These are phyloP conservation scores for Elysia crispata DNA, from an alignment of 2,888 invertebrate species.

Conservation along the genomic window DNA sequence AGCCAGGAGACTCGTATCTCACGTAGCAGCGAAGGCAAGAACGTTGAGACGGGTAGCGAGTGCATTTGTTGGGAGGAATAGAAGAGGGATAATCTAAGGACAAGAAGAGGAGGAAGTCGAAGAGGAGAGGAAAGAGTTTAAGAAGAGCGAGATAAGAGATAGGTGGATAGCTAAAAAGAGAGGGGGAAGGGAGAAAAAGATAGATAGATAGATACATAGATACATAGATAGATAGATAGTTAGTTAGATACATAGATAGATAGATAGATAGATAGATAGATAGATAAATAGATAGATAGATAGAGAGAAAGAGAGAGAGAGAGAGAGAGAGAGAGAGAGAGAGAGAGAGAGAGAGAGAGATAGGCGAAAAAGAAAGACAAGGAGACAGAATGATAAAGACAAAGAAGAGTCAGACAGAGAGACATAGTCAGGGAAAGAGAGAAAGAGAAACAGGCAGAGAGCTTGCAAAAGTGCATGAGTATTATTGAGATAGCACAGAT, in stretches of 20 bases:
- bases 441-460: background rate
- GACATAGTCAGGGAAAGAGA: constrained; percentile 25
- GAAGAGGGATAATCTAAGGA: no score
- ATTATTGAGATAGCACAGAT: background rate
- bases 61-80: no score
- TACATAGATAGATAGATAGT: background rate
- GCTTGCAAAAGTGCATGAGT: background rate
- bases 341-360: no score
- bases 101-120: no score
- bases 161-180: constrained; percentile 29
- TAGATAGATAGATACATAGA: constrained; percentile 39
- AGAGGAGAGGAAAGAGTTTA: no score
- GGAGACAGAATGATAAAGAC: constrained; percentile 36
- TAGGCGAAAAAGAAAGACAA: background rate
- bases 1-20: background rate
- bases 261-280: no score
- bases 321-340: no score
- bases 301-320: no score
- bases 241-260: no score
- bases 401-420: constrained; percentile 40
- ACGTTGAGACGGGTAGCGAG: background rate
- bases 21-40: constrained; percentile 5
- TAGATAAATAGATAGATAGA: no score
- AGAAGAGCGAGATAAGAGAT: background rate
- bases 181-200: constrained; percentile 38